Evolutionary conservation across 2,113 vertebrate genomes (phyloP).

Genomic region (Sturnira hondurensis): DNA sequence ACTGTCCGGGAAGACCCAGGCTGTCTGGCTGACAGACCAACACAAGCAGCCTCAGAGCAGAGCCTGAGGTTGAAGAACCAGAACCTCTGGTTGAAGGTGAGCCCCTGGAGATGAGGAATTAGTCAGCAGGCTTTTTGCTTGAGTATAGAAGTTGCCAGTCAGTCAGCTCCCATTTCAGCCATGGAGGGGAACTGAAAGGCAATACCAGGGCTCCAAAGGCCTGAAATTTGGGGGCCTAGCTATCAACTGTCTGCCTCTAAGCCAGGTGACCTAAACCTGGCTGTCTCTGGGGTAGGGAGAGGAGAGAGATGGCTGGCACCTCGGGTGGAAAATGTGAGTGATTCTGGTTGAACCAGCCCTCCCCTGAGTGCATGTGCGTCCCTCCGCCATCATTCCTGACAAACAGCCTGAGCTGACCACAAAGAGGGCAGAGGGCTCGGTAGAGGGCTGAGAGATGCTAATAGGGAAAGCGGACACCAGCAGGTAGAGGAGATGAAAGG

Average conservation of each 20-base stretch:
- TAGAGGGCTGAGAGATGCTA: conserved; percentile 45
- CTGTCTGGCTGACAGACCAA: not conserved
- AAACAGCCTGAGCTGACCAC: conserved; percentile 59
- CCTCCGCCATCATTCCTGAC: conserved; percentile 30
- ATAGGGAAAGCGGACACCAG: conserved; percentile 66
- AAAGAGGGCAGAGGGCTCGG: not conserved
- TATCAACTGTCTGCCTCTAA: conserved; percentile 66
- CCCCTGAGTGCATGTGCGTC: not conserved
- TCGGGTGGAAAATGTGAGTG: conserved; percentile 78
- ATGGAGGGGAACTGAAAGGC: conserved; percentile 54
- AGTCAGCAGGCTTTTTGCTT: not conserved
- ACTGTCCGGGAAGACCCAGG: not conserved
- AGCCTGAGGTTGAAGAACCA: not conserved
- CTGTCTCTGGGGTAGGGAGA: conserved; percentile 53
- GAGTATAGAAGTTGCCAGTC: not conserved
- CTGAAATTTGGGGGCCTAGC: conserved; percentile 59
- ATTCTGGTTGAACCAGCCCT: conserved; percentile 48
- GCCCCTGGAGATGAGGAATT: not conserved
- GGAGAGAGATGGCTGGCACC: conserved; percentile 75
- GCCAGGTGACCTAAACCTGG: conserved; percentile 72
- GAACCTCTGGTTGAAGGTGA: not conserved
- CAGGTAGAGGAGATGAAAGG: conserved; percentile 57
- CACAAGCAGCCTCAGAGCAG: not conserved
- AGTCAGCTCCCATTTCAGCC: conserved; percentile 31
- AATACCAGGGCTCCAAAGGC: conserved; percentile 62